Evolutionary conservation across 2,113 vertebrate genomes (phyloP), one percentile per base, ranked within the genome.

Genomic region (Seriola rivoliana): DNA sequence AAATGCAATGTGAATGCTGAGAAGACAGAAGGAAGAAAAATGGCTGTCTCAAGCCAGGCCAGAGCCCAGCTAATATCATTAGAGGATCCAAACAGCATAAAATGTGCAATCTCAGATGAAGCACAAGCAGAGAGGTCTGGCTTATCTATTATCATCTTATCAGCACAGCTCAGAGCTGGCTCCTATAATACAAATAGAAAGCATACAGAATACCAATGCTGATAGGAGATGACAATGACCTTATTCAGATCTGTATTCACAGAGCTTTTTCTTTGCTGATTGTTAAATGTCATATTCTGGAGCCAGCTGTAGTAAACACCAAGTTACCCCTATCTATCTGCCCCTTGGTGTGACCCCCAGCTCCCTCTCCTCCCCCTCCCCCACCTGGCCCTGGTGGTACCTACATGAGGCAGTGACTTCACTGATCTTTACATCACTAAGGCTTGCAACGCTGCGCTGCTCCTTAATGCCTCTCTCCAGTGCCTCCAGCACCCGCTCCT

Each of bases 351-450:
- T 78, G 38, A 52, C 29, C 54, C 23, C 2, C 29, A 17, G 8
- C 12, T 12, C 40, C 36, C 62, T 5, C 21, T n/a, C 40, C 23
- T 5, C 4, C 7, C 25, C 25, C 1, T 5, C 11, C 3, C 1
- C 21, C 17, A 12, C 13, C 5, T 9, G 54, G 4, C 16, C 17
- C 32, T 1, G 3, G 29, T 25, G 85, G 36, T 86, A 89, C 93
- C 72, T 82, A 95, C 95, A 0, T 34, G 94, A 93, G 66, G 91
- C 91, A 0, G 95, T 95, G 85, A 96, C 12, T 72, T 94, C 76
- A 0, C 0, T 69, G 75, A 95, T 90, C 46, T 52, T 64, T 17
- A 95, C 17, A 0, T 12, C 0, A 1, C 57, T 38, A 4, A 0
- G 6, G 13, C 8, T 67, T 6, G 8, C 3, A 10, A 0, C 1